Percentiles rank a stretch among this genome's conserved stretches.
Evolutionary conservation across 2,888 invertebrate species (phyloP).

Genomic region (Drosophila pegasa): DNA sequence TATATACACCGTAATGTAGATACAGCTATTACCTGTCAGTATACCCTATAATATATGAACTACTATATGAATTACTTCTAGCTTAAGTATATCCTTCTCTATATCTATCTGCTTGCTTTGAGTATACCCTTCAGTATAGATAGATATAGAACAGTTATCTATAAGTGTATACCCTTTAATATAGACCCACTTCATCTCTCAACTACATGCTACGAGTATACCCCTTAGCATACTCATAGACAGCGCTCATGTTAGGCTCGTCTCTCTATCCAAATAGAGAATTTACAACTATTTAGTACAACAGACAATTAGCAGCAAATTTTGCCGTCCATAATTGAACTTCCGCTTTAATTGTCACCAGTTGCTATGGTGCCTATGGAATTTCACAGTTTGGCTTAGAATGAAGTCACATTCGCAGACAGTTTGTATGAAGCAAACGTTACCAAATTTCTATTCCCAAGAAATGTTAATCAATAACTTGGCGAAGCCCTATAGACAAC

Average conservation of each 20-base stretch:
- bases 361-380: conserved; percentile 15
- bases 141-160: background rate
- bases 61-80: no score
- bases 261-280: conserved; percentile 30
- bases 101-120: background rate
- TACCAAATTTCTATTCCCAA: background rate
- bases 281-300: conserved; percentile 58
- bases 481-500: conserved; percentile 11
- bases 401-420: conserved; percentile 10
- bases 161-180: background rate
- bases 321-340: conserved; percentile 62
- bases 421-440: background rate
- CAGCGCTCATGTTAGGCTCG: conserved; percentile 16
- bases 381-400: conserved; percentile 15
- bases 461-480: conserved; percentile 14
- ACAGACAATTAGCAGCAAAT: conserved; percentile 62
- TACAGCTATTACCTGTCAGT: no score
- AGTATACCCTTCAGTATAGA: background rate
- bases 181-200: no score
- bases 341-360: conserved; percentile 70
- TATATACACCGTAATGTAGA: no score
- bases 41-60: no score
- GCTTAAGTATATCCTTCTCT: no score
- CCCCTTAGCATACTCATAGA: no score
- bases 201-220: no score